Percentiles rank a stretch among this genome's conserved stretches.
phyloP scores from a whole-genome alignment of 2,797 vertebrate genomes.

The Danio albolineatus region DNA sequence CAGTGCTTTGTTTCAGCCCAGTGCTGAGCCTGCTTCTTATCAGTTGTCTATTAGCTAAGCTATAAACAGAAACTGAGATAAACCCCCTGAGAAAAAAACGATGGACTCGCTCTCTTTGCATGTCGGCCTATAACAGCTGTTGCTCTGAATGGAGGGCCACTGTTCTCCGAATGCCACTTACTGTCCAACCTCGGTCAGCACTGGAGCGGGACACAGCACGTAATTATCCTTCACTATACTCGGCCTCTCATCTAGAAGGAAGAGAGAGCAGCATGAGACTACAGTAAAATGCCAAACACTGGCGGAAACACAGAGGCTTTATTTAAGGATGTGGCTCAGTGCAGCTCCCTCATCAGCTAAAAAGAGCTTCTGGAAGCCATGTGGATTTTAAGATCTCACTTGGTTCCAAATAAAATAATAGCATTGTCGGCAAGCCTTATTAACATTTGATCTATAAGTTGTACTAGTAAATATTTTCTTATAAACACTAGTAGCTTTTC shows the following conservation, averaged over 20 bases:
- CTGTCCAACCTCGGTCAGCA: slow-evolving; percentile 88
- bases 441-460: too few relatives aligned
- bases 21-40: slow-evolving; percentile 42
- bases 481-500: too few relatives aligned
- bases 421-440: too few relatives aligned
- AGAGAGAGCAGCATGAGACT: slow-evolving; percentile 54
- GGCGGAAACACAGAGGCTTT: slow-evolving; percentile 53
- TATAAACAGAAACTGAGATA: slow-evolving; percentile 55
- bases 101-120: slow-evolving; percentile 22
- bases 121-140: slow-evolving; percentile 28
- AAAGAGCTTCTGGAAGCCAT: not conserved
- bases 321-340: slow-evolving; percentile 16
- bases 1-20: slow-evolving; percentile 37
- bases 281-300: slow-evolving; percentile 34
- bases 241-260: slow-evolving; percentile 85
- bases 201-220: slow-evolving; percentile 89
- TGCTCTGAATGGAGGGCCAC: slow-evolving; percentile 43
- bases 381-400: slow-evolving; percentile 12
- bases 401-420: slow-evolving; percentile 24
- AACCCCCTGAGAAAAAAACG: slow-evolving; percentile 14
- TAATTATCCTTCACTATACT: slow-evolving; percentile 80
- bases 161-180: slow-evolving; percentile 79
- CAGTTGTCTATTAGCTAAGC: slow-evolving; percentile 49
- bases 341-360: not conserved
- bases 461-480: too few relatives aligned